Conservation (phyloP, 2,113 vertebrate genomes). For the Desmodus rotundus region DNA sequence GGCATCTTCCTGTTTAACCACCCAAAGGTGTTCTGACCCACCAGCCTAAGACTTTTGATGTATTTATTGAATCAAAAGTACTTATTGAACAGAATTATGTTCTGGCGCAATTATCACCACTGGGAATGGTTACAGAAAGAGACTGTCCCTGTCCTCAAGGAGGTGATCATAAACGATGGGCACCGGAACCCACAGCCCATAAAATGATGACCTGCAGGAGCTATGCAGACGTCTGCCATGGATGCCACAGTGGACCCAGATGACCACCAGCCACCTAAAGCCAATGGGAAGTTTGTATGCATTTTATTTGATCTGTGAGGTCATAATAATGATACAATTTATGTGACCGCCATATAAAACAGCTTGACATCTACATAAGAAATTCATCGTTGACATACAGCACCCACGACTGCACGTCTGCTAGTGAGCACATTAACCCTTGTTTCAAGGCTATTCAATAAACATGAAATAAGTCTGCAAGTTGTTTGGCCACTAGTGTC, state of each 20-base stretch:
- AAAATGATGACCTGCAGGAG: neutral
- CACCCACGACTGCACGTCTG: constrained; percentile 12
- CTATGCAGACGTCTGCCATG: neutral
- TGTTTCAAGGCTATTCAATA: constrained; percentile 50
- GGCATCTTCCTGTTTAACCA: neutral
- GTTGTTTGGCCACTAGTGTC: neutral
- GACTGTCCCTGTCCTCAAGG: neutral
- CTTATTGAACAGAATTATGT: neutral
- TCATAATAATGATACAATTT: constrained; percentile 23
- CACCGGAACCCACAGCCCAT: neutral
- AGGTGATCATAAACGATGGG: neutral
- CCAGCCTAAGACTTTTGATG: neutral
- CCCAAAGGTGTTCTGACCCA: neutral
- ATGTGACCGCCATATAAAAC: neutral
- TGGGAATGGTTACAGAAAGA: neutral
- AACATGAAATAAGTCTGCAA: constrained; percentile 43
- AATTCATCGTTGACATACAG: constrained; percentile 53
- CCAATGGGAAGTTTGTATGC: constrained; percentile 2
- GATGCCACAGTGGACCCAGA: neutral
- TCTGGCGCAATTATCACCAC: neutral
- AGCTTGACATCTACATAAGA: constrained; percentile 31
- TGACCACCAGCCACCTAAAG: neutral
- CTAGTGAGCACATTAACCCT: neutral
- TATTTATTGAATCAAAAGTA: neutral
- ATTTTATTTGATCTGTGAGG: constrained; percentile 45